Conservation (phyloP, 2,888 invertebrate species). For the Melikaiella ostensackeni region DNA sequence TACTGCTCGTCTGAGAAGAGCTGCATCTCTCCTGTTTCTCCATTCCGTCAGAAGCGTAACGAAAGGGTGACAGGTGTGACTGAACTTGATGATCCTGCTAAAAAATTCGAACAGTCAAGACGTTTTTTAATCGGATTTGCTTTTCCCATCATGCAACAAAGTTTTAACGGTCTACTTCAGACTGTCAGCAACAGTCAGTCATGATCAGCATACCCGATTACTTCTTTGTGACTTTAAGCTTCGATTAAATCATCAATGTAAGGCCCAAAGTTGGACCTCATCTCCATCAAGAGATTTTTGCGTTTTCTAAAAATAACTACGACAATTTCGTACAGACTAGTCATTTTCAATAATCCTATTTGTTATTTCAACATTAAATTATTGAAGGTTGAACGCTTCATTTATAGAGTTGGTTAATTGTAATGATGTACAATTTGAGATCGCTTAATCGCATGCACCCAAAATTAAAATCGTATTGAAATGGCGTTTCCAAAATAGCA, state of each 20-base stretch:
- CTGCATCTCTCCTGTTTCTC: neutral
- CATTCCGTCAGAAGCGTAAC: neutral
- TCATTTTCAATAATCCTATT: no score
- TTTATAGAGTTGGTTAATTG: no score
- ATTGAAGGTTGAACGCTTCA: no score
- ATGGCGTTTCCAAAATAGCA: no score
- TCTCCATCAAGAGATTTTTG: neutral
- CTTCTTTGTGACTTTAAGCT: constrained; percentile 23
- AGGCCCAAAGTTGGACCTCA: neutral
- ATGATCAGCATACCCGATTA: neutral
- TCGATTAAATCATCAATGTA: constrained; percentile 27
- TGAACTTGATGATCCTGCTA: constrained; percentile 13
- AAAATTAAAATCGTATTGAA: no score
- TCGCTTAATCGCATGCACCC: no score
- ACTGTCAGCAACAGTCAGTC: constrained; percentile 22
- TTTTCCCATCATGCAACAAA: constrained; percentile 16
- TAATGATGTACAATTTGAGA: no score
- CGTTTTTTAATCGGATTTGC: constrained; percentile 34
- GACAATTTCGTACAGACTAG: neutral
- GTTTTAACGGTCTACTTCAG: constrained; percentile 25
- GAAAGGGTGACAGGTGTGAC: constrained; percentile 36
- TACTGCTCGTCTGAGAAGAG: neutral
- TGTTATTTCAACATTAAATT: no score
- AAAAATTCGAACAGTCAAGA: constrained; percentile 23
- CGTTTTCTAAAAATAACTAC: neutral